Evolutionary conservation across 1,140 invertebrate species (phyloP), one percentile per base, ranked within the genome.

Genomic region (Drosophila albomicans): DNA sequence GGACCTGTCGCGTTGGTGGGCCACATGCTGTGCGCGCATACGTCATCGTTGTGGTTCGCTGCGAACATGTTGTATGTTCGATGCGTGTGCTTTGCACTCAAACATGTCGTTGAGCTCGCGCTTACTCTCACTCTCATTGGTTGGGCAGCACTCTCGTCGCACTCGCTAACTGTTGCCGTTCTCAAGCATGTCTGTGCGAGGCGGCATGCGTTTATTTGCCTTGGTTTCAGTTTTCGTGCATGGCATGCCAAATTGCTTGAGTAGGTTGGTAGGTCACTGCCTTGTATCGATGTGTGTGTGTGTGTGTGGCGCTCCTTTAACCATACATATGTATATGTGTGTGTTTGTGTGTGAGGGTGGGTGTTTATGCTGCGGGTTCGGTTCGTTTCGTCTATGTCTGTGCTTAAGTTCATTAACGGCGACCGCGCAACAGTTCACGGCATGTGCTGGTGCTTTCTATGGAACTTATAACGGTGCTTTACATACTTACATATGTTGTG

Each of bases 361-460:
- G 52, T 57, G n/a, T 30, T 41, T 43, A 38, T 52, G 32, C 13
- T 8, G 20, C 20, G 30, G 15, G 13, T 10, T 38, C 30, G 52
- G 20, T 57, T 52, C 35, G 35, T 38, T 56, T 54, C 54, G 66
- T 58, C 51, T 72, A 82, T 78, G 70, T 68, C 67, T 76, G 67
- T 78, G 81, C 85, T 80, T 88, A 88, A 87, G 84, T 87, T 87
- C 84, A 87, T 87, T 87, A 87, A 87, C 85, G 73, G 56, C 56
- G 59, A 38, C 74, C 54, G 78, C 73, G 84, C 85, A 87, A 87
- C 84, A 87, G 84, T 87, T 75, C 78, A 67, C 54, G 70, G 70
- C 75, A 74, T 76, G 46, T 56, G 61, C 15, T 57, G 74, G 52
- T 57, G 74, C 58, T 64, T 58, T 1, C n/a, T 43, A 10, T 13